Evolutionary conservation across 2,888 invertebrate genomes (phyloP), one percentile per base, ranked within the genome.

Genomic region (Helleia helle): DNA sequence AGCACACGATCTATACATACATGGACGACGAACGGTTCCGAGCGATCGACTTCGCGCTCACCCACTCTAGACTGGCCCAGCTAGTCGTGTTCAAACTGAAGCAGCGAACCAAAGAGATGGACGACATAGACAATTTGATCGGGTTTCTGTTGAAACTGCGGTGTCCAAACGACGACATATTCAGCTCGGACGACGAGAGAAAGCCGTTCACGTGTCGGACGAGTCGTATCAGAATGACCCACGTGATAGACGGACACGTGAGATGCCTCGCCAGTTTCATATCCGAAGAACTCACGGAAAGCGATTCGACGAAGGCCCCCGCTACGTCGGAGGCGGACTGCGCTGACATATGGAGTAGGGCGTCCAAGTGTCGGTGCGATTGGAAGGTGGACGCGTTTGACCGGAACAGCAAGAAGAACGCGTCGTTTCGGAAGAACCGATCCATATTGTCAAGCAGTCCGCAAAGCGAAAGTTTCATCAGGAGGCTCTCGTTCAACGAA

Each of bases 21-120:
- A 89, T 89, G 86, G 88, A 89, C 47, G 92, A 92, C 60, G 73
- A 80, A 13, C 70, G 91, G 46, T 92, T 91, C 62, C 65, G 83
- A 3, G 79, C 84, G 9, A 88, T 90, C 1, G 84, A 91, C 59
- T 91, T 92, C 56, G 83, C 87, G 7, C 68, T 89, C 44, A 87
- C 89, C 26, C 92, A 92, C 59, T 88, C 89, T 0, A 74, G 92
- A 29, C 70, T 92, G 40, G 90, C 90, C 0, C 86, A 88, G 49
- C 63, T 91, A 12, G 88, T 90, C 0, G 87, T 88, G 1, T 87
- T 84, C 51, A 89, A 88, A 62, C 58, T 91, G 12, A 84, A 74
- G 40, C 83, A 71, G 58, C 76, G 79, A 40, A 73, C 77, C 0
- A 71, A 58, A 6, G 75, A 79, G 8, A 49, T 74, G 40, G 79